Conservation (phyloP, 2,113 vertebrate genomes). For the Poeciliopsis prolifica region DNA sequence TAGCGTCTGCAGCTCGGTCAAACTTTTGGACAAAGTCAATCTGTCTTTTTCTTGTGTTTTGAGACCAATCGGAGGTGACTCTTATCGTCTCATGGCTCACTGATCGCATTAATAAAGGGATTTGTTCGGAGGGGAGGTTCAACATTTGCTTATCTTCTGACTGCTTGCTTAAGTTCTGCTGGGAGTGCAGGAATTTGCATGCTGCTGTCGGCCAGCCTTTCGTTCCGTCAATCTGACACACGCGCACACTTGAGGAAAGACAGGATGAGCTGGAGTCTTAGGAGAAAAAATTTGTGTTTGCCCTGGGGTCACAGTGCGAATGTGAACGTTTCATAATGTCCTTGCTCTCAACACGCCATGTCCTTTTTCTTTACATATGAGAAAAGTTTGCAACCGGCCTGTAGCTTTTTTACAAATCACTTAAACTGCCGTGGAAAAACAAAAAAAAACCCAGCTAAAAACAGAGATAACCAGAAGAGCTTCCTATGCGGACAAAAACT, state of each 20-base stretch:
- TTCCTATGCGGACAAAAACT: neutral
- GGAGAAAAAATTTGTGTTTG: conserved; percentile 4
- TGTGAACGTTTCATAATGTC: conserved; percentile 43
- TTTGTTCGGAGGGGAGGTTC: conserved; percentile 47
- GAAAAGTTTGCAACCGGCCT: neutral
- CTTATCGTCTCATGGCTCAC: conserved; percentile 10
- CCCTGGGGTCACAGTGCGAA: conserved; percentile 33
- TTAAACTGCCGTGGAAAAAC: neutral
- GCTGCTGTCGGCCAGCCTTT: conserved; percentile 8
- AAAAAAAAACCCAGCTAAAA: neutral
- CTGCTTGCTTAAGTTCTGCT: conserved; percentile 18
- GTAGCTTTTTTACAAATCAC: neutral
- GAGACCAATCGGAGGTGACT: conserved; percentile 30
- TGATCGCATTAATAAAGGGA: conserved; percentile 29
- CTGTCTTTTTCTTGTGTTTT: neutral
- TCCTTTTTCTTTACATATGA: too few species aligned
- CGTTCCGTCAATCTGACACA: conserved; percentile 30
- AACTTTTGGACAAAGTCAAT: conserved; percentile 7
- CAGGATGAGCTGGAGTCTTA: conserved; percentile 1
- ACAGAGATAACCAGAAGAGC: neutral
- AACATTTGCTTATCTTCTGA: conserved; percentile 40
- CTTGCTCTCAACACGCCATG: conserved; percentile 25
- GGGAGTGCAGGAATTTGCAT: conserved; percentile 41
- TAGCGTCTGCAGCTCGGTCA: neutral
- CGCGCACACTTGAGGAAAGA: conserved; percentile 27